phyloP scores from a whole-genome alignment of 1,140 invertebrate genomes.

The silkworm (Bombyx mori) region DNA sequence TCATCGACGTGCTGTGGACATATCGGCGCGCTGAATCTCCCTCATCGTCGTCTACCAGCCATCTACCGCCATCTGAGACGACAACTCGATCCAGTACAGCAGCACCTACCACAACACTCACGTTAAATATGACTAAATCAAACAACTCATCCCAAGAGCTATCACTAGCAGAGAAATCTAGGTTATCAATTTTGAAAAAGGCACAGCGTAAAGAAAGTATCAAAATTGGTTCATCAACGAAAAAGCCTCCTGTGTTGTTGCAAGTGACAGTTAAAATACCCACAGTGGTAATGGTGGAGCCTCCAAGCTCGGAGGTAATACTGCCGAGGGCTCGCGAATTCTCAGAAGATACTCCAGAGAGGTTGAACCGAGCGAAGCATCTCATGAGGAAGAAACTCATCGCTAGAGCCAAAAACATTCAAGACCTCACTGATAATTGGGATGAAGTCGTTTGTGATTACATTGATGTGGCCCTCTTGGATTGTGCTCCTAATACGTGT shows the following conservation, averaged over 20 bases:
- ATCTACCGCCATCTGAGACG: conserved; percentile 2
- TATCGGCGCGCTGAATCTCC: conserved; percentile 17
- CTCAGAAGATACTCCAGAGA: conserved; percentile 31
- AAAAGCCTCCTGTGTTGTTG: conserved; percentile 49
- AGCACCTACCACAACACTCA: background rate
- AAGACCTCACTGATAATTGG: conserved; percentile 51
- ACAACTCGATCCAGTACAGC: conserved; percentile 3
- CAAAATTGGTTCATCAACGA: conserved; percentile 16
- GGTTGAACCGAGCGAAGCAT: conserved; percentile 28
- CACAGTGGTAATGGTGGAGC: conserved; percentile 46
- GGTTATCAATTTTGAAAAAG: conserved; percentile 48
- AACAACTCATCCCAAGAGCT: conserved; percentile 14
- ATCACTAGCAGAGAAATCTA: conserved; percentile 49
- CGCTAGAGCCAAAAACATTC: conserved; percentile 31
- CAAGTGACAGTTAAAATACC: conserved; percentile 42
- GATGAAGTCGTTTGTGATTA: conserved; percentile 56
- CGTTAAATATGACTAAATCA: background rate
- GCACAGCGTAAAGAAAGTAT: conserved; percentile 35
- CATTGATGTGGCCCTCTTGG: conserved; percentile 37
- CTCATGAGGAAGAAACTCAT: conserved; percentile 50
- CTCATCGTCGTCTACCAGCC: background rate
- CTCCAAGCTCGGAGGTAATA: conserved; percentile 13
- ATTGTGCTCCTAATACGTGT: background rate
- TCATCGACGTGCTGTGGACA: conserved; percentile 14
- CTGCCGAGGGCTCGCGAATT: conserved; percentile 24